Evolutionary conservation across 2,888 invertebrate genomes (phyloP).

Genomic region (Plebejus melissa): DNA sequence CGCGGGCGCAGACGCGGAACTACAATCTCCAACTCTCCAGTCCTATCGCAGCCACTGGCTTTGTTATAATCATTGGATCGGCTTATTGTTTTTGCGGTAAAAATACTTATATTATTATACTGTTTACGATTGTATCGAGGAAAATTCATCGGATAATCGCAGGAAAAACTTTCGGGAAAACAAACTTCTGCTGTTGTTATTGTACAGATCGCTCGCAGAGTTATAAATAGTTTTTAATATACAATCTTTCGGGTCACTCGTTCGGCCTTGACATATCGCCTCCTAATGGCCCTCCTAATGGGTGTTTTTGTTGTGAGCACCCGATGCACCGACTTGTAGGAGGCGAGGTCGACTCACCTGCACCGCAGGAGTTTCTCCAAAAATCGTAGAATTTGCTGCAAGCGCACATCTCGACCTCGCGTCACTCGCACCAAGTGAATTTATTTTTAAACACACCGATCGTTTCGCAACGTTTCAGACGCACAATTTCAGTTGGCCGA

Average conservation of each 20-base stretch:
- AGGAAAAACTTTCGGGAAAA: background rate
- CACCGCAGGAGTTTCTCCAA: conserved; percentile 73
- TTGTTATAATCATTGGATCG: background rate
- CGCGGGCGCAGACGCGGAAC: conserved; percentile 40
- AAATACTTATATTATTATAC: background rate
- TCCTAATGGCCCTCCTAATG: background rate
- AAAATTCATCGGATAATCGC: background rate
- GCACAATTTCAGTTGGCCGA: conserved; percentile 56
- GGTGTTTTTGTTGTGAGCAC: background rate
- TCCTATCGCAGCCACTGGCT: background rate
- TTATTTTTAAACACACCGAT: conserved; percentile 77
- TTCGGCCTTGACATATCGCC: background rate
- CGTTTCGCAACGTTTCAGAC: conserved; percentile 73
- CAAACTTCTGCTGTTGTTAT: background rate
- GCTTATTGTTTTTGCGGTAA: background rate
- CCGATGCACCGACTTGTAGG: background rate
- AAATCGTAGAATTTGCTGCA: conserved; percentile 76
- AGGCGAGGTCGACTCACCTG: conserved; percentile 56
- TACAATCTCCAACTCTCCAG: conserved; percentile 53
- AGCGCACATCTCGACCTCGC: conserved; percentile 66
- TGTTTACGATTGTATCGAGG: background rate
- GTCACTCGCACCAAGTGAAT: conserved; percentile 72
- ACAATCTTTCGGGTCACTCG: background rate
- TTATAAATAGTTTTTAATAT: background rate
- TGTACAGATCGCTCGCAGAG: background rate